These are phyloP conservation scores for Malurus melanocephalus DNA, from an alignment of 2,113 vertebrate species.

Conservation along the genomic window DNA sequence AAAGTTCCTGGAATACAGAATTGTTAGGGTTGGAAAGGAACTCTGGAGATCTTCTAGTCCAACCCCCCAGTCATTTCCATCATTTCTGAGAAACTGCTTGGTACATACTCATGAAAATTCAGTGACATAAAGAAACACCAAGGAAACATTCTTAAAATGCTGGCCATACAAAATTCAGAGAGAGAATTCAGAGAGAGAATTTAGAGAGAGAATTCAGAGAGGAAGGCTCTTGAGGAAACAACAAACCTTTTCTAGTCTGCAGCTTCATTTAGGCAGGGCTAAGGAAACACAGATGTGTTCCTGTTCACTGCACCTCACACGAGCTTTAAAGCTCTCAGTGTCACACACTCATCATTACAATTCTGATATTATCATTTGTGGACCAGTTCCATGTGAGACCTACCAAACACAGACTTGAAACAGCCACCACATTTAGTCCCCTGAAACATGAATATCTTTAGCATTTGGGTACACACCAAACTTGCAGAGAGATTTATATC, in stretches of 20 bases:
- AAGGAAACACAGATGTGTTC: neutral
- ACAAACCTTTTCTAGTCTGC: neutral
- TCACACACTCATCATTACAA: neutral
- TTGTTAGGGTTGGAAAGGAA: neutral
- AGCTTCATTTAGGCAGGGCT: neutral
- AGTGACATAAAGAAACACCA: neutral
- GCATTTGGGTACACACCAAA: neutral
- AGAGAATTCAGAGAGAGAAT: neutral
- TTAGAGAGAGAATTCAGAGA: neutral
- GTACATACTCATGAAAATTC: neutral
- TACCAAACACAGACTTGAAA: neutral
- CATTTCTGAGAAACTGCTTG: neutral
- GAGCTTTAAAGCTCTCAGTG: neutral
- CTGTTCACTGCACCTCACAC: neutral
- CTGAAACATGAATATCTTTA: neutral
- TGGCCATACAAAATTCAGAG: neutral
- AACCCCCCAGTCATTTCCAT: accelerated
- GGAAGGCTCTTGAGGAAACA: neutral
- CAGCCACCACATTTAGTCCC: neutral
- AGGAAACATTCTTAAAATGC: neutral
- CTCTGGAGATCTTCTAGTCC: neutral
- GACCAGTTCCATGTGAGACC: neutral
- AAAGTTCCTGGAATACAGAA: neutral
- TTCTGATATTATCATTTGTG: neutral
- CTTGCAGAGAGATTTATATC: neutral